These are phyloP conservation scores for Anabacerthia variegaticeps DNA, from an alignment of 2,797 vertebrate genomes.

Conservation along the genomic window DNA sequence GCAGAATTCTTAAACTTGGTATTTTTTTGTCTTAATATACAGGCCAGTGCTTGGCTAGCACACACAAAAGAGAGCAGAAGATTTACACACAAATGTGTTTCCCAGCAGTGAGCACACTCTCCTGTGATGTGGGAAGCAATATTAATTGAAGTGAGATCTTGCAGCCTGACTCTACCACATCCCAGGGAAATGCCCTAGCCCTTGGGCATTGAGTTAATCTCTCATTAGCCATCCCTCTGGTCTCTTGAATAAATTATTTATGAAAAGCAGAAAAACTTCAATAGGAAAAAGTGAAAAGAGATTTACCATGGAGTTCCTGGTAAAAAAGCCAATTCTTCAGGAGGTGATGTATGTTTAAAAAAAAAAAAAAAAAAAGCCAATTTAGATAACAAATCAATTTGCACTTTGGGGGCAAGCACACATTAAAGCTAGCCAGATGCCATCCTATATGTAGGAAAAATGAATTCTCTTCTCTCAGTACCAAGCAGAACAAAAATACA, in stretches of 20 bases:
- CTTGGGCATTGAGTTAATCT: constrained; percentile 60
- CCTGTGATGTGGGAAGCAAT: constrained; percentile 64
- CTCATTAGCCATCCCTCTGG: constrained; percentile 65
- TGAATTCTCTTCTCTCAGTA: background rate
- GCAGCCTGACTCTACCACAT: constrained; percentile 65
- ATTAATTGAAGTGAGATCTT: constrained; percentile 66
- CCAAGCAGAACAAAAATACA: background rate
- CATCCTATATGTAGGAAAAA: background rate
- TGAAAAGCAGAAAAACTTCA: constrained; percentile 66
- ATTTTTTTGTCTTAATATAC: background rate
- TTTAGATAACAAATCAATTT: constrained; percentile 31
- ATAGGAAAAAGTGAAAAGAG: constrained; percentile 60
- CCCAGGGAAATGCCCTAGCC: constrained; percentile 66
- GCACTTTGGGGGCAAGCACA: background rate
- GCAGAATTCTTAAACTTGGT: background rate
- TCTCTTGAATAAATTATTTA: constrained; percentile 66
- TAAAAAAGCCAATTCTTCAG: constrained; percentile 31
- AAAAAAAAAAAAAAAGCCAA: background rate
- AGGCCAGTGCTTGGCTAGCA: background rate
- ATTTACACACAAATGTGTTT: constrained; percentile 45
- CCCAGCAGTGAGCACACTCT: constrained; percentile 33
- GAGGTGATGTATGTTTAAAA: background rate
- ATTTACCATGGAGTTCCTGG: constrained; percentile 25
- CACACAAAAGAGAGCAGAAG: constrained; percentile 19
- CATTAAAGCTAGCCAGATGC: background rate